Evolutionary conservation across 2,888 invertebrate genomes (phyloP).

Genomic region (Chironomus tentans): DNA sequence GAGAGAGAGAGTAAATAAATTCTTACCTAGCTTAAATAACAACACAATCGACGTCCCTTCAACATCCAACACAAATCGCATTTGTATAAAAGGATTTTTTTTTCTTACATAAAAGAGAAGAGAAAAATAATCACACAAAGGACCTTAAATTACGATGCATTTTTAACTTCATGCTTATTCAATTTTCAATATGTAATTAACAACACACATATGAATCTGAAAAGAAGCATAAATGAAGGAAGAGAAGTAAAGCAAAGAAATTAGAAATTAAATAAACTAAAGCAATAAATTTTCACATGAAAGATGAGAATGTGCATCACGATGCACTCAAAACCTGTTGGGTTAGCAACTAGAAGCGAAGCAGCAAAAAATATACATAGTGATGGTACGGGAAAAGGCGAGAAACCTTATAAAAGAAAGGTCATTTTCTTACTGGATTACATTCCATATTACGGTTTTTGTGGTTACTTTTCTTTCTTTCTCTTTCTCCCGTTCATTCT

Average conservation of each 20-base stretch:
- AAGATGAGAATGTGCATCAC: neutral
- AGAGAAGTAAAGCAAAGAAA: neutral
- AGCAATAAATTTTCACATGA: neutral
- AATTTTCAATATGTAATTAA: conserved; percentile 18
- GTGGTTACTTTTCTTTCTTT: neutral
- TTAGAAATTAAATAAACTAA: neutral
- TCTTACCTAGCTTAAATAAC: too few relatives aligned
- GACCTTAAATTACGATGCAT: neutral
- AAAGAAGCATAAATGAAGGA: neutral
- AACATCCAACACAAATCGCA: too few relatives aligned
- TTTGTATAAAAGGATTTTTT: neutral
- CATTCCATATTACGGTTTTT: conserved; percentile 17
- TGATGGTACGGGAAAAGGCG: neutral
- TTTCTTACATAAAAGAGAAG: neutral
- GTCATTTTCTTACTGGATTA: conserved; percentile 26
- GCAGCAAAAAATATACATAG: too few relatives aligned
- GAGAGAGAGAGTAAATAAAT: neutral
- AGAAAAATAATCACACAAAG: neutral
- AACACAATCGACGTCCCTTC: too few relatives aligned
- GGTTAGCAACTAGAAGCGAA: neutral
- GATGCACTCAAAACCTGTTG: conserved; percentile 1
- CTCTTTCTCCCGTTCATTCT: neutral
- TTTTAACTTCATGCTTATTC: conserved; percentile 22
- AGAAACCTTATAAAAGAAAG: conserved; percentile 26
- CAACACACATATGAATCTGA: neutral